Conservation (phyloP, 2,113 vertebrate genomes). For the Aspiorhynchus laticeps region DNA sequence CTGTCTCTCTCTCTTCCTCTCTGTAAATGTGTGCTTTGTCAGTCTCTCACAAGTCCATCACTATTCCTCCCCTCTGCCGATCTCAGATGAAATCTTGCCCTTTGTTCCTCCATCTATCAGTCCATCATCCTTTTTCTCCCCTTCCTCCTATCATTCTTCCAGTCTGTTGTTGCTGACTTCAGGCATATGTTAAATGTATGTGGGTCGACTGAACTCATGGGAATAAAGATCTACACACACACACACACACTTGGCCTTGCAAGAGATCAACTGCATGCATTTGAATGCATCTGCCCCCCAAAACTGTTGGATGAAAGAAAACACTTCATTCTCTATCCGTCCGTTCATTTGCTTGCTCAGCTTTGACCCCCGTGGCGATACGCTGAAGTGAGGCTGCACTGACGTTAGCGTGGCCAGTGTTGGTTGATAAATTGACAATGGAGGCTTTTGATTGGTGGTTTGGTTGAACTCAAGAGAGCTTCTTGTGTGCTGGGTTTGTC, state of each 20-base stretch:
- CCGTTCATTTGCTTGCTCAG: not conserved
- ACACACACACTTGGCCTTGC: constrained; percentile 21
- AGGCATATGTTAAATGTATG: constrained; percentile 57
- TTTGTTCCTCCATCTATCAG: constrained; percentile 41
- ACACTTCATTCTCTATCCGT: constrained; percentile 34
- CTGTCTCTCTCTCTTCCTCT: not conserved
- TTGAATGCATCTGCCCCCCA: constrained; percentile 25
- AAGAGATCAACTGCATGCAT: constrained; percentile 40
- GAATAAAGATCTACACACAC: constrained; percentile 46
- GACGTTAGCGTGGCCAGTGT: constrained; percentile 8
- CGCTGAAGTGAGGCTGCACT: not conserved
- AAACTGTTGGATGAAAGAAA: constrained; percentile 40
- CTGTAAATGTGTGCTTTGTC: constrained; percentile 38
- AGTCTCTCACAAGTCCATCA: constrained; percentile 38
- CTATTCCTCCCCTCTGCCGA: constrained; percentile 31
- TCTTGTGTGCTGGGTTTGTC: constrained; percentile 43
- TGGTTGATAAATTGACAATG: constrained; percentile 44
- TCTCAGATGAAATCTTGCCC: constrained; percentile 31
- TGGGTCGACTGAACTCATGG: constrained; percentile 28
- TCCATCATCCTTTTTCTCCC: constrained; percentile 29
- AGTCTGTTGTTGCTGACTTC: constrained; percentile 51
- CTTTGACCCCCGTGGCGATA: not conserved
- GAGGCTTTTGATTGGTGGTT: constrained; percentile 49
- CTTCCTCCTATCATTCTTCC: constrained; percentile 22
- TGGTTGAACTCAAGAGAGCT: constrained; percentile 36